These are phyloP conservation scores for Crocallis elinguaria DNA, from an alignment of 2,888 invertebrate genomes.

Conservation along the genomic window DNA sequence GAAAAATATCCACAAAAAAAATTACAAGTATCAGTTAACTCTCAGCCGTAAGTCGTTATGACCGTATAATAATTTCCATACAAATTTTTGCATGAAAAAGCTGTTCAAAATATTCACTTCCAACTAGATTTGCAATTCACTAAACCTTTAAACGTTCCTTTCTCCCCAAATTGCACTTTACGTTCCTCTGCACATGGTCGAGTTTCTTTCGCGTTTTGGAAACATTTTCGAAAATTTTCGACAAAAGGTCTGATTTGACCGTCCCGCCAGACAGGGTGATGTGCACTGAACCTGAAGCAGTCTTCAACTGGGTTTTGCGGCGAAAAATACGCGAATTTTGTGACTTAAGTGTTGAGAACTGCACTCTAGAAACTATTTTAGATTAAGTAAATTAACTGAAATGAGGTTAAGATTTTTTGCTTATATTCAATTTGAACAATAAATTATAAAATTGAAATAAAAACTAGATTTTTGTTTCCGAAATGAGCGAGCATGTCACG, in stretches of 20 bases:
- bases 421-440: no score
- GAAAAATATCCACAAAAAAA: no score
- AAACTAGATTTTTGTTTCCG: no score
- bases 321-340: conserved; percentile 5
- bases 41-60: no score
- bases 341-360: conserved; percentile 6
- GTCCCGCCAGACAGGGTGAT: conserved; percentile 32
- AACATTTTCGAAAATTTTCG: conserved; percentile 4
- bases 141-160: no score
- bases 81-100: no score
- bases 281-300: conserved; percentile 31
- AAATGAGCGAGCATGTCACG: no score
- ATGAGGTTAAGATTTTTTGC: not conserved
- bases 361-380: not conserved
- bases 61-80: no score
- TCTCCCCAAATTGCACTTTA: conserved; percentile 6
- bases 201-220: conserved; percentile 10
- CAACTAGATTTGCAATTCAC: no score
- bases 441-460: no score
- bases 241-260: conserved; percentile 12
- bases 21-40: no score
- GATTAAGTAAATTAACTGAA: not conserved
- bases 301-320: conserved; percentile 1
- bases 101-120: no score
- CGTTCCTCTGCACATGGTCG: not conserved